Conservation (phyloP, 1,140 invertebrate species). For the Camponotus vicinus region DNA sequence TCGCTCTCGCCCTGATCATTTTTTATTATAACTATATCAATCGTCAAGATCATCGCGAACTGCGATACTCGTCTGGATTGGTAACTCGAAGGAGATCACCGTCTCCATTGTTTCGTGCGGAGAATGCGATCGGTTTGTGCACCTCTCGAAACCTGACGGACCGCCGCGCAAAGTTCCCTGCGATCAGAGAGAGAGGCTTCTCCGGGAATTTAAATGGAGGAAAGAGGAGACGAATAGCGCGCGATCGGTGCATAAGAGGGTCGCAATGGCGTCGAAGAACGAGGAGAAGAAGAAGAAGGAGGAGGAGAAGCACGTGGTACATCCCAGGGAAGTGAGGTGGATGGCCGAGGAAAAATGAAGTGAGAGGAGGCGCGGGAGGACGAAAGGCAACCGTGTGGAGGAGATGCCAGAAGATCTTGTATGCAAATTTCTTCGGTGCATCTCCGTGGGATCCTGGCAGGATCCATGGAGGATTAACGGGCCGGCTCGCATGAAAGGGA, state of each 20-base stretch:
- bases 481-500: conserved; percentile 85
- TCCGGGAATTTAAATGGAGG: conserved; percentile 36
- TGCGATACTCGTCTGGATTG: conserved; percentile 9
- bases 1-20: conserved; percentile 38
- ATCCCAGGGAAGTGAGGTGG: conserved; percentile 33
- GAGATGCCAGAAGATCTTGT: conserved; percentile 86
- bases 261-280: conserved; percentile 74
- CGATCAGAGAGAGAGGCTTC: conserved; percentile 26
- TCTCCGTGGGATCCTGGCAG: conserved; percentile 85
- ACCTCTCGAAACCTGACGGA: conserved; percentile 58
- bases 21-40: not conserved
- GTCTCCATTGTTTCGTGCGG: conserved; percentile 64
- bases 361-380: conserved; percentile 66
- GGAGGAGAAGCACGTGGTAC: conserved; percentile 17
- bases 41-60: conserved; percentile 53
- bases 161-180: conserved; percentile 59
- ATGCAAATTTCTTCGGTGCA: conserved; percentile 86
- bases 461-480: conserved; percentile 86
- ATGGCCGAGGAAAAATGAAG: conserved; percentile 52
- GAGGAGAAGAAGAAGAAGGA: conserved; percentile 5
- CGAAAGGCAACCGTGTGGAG: conserved; percentile 65
- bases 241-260: conserved; percentile 66
- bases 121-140: conserved; percentile 65
- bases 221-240: conserved; percentile 52
- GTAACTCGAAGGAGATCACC: not conserved